A percentile compares a stretch with the other conserved stretches of the same genome.
These are phyloP conservation scores for Scaptomyza reducta DNA, from an alignment of 2,888 invertebrate genomes.

Conservation along the genomic window DNA sequence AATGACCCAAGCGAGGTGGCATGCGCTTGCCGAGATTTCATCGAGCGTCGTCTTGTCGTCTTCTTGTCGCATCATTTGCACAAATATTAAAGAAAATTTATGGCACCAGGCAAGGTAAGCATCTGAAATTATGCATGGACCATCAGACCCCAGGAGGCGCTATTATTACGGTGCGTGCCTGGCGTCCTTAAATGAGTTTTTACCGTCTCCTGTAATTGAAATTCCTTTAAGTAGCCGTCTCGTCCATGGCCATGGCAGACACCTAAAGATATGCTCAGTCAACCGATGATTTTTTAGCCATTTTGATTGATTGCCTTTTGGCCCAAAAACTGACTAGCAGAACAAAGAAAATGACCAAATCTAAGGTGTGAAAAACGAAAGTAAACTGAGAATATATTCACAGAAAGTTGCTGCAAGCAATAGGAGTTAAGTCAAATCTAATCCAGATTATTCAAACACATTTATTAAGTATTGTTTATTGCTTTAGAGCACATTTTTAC, in stretches of 20 bases:
- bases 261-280: slow-evolving; percentile 17
- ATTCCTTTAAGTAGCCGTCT: slow-evolving; percentile 47
- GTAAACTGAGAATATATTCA: background rate
- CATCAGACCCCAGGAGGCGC: slow-evolving; percentile 21
- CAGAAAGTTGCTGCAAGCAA: background rate
- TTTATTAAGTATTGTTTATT: no score
- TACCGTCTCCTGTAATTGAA: slow-evolving; percentile 47
- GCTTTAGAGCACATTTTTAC: no score
- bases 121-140: slow-evolving; percentile 61
- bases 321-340: slow-evolving; percentile 8
- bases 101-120: slow-evolving; percentile 17
- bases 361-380: background rate
- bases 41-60: slow-evolving; percentile 37
- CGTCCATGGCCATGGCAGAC: background rate
- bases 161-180: slow-evolving; percentile 44
- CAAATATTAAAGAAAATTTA: slow-evolving; percentile 66
- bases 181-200: slow-evolving; percentile 50
- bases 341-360: slow-evolving; percentile 1
- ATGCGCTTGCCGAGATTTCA: slow-evolving; percentile 59
- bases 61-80: slow-evolving; percentile 72
- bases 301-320: slow-evolving; percentile 51
- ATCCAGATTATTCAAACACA: background rate
- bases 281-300: slow-evolving; percentile 30
- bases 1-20: slow-evolving; percentile 68
- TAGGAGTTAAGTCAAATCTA: background rate